Percentiles rank a stretch among this genome's conserved stretches.
These are phyloP conservation scores for Chlamydotis undulata DNA, from an alignment of 2,113 vertebrate species.

Conservation along the genomic window DNA sequence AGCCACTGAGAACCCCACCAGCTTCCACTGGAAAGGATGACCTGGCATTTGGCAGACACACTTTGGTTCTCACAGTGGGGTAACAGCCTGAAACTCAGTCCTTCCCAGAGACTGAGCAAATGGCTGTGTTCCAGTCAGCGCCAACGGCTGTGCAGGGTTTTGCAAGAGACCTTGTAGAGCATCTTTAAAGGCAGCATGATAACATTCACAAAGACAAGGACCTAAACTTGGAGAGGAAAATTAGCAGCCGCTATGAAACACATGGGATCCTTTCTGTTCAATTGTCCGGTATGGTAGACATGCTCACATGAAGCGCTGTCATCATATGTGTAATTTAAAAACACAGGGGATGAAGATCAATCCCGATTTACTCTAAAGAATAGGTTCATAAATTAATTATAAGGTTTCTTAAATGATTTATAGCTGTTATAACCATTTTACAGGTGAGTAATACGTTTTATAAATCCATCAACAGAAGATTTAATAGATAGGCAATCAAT, in stretches of 20 bases:
- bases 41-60: background rate
- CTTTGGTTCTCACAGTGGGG: rapidly evolving
- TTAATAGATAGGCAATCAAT: conserved; percentile 32
- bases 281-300: background rate
- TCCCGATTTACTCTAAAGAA: background rate
- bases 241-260: background rate
- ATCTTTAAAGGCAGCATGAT: background rate
- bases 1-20: background rate
- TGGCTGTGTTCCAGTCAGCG: background rate
- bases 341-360: background rate
- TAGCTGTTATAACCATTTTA: conserved; percentile 19
- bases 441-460: background rate
- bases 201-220: background rate
- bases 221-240: background rate
- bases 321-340: background rate
- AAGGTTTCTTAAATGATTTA: background rate
- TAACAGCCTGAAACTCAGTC: background rate
- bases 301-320: background rate
- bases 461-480: conserved; percentile 13
- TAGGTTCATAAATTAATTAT: background rate
- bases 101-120: background rate
- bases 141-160: background rate
- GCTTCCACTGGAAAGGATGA: background rate
- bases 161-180: background rate
- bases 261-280: background rate